Conservation (phyloP, 35 echinoderm and acorn worm species). For the Nesometra sesokonis region DNA sequence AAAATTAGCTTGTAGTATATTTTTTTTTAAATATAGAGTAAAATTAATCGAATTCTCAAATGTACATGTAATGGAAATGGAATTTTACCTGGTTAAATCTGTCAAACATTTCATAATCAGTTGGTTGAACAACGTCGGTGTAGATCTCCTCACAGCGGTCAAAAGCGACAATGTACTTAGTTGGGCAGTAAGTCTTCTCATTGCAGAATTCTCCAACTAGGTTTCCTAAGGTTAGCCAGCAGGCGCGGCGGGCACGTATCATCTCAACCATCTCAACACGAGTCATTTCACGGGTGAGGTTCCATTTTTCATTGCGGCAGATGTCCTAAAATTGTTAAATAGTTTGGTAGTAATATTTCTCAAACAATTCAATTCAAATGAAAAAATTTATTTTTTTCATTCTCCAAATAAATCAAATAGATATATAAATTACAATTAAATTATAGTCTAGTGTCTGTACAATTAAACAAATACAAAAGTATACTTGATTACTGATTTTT, state of each 20-base stretch:
- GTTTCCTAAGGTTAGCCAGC: conserved; percentile 13
- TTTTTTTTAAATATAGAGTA: no score
- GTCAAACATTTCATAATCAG: background rate
- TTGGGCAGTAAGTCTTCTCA: conserved; percentile 8
- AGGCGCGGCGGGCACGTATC: background rate
- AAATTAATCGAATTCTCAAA: no score
- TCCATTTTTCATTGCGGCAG: conserved; percentile 5
- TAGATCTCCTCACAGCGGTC: conserved; percentile 22
- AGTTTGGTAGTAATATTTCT: no score
- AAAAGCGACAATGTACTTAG: background rate
- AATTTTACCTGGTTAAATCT: background rate
- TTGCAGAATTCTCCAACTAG: conserved; percentile 9
- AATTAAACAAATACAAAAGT: no score
- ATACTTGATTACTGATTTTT: no score
- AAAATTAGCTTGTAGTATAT: no score
- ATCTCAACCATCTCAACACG: conserved; percentile 4
- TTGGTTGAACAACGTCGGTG: background rate
- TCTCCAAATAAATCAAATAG: no score
- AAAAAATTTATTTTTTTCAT: no score
- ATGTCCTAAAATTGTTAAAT: conserved; percentile 7
- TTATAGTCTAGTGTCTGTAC: no score
- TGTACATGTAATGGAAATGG: no score
- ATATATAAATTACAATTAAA: no score
- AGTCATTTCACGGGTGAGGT: background rate
- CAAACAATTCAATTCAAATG: no score